Evolutionary conservation across 2,888 invertebrate species (phyloP), one percentile per base, ranked within the genome.

Genomic region (Polyommatus iphigenia): DNA sequence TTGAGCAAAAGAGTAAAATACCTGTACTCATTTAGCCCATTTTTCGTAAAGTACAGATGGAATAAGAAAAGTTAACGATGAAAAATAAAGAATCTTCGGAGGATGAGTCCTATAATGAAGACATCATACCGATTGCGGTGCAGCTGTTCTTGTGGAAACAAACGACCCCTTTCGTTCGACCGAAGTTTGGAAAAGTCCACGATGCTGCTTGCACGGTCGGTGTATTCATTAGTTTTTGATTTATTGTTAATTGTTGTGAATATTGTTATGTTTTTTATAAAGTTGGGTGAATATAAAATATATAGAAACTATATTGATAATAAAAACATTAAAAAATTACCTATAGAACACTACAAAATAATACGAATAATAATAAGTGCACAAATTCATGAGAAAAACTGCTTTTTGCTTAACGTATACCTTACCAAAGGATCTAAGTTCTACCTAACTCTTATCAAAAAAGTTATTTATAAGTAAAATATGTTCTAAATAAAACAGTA

Each of bases 111-210:
- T 94, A 95, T 84, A 95, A 95, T 82, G 98, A 98, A 85, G 96
- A 97, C 85, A 95, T 96, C 78, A 95, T 99, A 80, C 99, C 99
- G 0, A 97, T 99, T 81, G 98, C 99, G 1, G 98, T 99, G 80
- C 99, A 99, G 93, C 97, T 98, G 85, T 99, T 99, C 93, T 95
- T 99, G 80, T 99, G 99, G 99, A 96, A 98, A 84, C 99, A 99
- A 94, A 98, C 98, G 81, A 98, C 99, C 82, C 99, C 99, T 15
- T 99, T 99, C 89, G 98, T 99, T 79, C 95, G 99, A 83, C 98
- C 99, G 15, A 98, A 98, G 90, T 95, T 99, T 81, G 99, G 99
- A 83, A 99, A 99, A 92, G 95, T 99, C 57, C 99, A 99, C 89
- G 99, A 99, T 93, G 98, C 99, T 36, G 97, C 98, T 80, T 99